Base-by-base conservation (phyloP, 2,888 invertebrate species). In the Ophonus ardosiacus region DNA sequence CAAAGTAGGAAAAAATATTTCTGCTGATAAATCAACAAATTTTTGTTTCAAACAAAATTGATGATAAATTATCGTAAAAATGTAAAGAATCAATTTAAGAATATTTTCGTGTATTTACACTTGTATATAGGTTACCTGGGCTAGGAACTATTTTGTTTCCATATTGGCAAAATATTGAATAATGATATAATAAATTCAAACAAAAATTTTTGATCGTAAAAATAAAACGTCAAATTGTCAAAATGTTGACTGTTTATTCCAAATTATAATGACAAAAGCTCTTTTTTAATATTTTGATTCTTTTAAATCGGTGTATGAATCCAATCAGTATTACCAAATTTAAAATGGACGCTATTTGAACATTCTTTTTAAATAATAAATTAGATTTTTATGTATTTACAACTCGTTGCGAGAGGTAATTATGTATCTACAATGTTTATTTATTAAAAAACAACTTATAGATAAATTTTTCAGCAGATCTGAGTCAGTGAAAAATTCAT, bases 1-100 rank as follows among this genome's bases (percentile, higher is more conserved):
- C 82, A 82, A 38, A 24, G 38, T 21, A n/a, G 59, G 31, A 74
- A 57, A 57, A 82, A 81, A 68, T 24, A 17, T 78, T 57, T 43
- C 31, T 57, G 31, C 40, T 40, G 71, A 43, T 59, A 61, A 78
- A 17, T 68, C 68, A 68, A 68, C 68, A 68, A 68, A 68, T 68
- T 68, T 68, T 68, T 68, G 68, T 68, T 68, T 68, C 31, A 68
- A 38, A 65, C 63, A 65, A 65, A 65, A 38, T 68, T 10, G 31
- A 15, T 38, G 21, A 68, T 68, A 68, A 68, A 68, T 68, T 15
- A 38, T 31, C 13, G n/a, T 31, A 68, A 13, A 68, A 38, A 38
- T 15, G 15, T 63, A 15, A 38, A 68, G 15, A 13, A 38, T n/a
- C n/a, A n/a, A 31, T 68, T 63, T 21, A 13, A 24, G 21, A 17